Conservation (phyloP, 1,140 invertebrate species). For the Brevipalpus yothersi region DNA sequence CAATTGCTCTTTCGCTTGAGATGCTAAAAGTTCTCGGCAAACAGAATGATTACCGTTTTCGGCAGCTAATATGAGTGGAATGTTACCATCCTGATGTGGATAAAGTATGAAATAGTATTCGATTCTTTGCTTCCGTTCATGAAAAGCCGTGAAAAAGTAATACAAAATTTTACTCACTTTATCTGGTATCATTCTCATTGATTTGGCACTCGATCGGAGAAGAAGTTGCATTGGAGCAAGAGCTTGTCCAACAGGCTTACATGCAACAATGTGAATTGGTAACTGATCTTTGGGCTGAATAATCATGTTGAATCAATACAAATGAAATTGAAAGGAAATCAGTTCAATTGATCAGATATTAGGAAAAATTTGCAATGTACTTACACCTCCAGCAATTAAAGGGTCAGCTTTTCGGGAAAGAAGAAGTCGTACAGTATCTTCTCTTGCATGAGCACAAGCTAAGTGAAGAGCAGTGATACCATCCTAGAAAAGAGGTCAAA, state of each 20-base stretch:
- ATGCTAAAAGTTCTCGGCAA: conserved; percentile 57
- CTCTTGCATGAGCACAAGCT: conserved; percentile 70
- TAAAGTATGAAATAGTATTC: background rate
- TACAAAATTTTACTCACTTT: conserved; percentile 35
- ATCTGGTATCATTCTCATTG: conserved; percentile 55
- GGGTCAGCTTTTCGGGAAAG: conserved; percentile 70
- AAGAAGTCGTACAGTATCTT: conserved; percentile 76
- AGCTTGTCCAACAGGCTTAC: conserved; percentile 60
- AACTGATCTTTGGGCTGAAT: conserved; percentile 40
- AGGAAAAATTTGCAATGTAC: conserved; percentile 18
- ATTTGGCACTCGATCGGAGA: conserved; percentile 54
- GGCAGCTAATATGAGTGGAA: conserved; percentile 70
- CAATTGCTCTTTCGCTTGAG: conserved; percentile 34
- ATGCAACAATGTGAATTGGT: conserved; percentile 68
- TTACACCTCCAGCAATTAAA: conserved; percentile 69
- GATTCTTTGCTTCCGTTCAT: background rate
- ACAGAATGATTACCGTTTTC: conserved; percentile 78
- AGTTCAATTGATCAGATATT: background rate
- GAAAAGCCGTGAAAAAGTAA: background rate
- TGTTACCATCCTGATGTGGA: conserved; percentile 55
- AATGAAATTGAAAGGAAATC: background rate
- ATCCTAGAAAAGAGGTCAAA: conserved; percentile 35
- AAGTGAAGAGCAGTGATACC: conserved; percentile 79
- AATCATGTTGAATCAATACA: background rate
- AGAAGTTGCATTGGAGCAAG: conserved; percentile 62